Percentiles rank a stretch among this genome's conserved stretches.
These are phyloP conservation scores for Calidris pygmaea DNA, from an alignment of 2,113 vertebrate genomes.

Conservation along the genomic window DNA sequence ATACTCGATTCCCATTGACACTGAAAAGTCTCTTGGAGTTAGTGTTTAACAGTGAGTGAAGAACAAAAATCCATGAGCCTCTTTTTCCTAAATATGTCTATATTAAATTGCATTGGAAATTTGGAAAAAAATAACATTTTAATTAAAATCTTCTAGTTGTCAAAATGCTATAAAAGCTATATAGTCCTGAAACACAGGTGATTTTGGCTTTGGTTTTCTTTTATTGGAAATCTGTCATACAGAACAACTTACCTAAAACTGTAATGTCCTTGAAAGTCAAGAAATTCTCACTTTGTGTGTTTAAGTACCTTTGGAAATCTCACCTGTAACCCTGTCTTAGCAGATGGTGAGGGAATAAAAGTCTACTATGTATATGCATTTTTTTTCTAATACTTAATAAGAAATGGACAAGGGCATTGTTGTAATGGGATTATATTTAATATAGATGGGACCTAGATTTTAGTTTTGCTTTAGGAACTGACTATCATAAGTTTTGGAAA, in stretches of 20 bases:
- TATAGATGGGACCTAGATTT: not conserved
- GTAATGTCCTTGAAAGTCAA: not conserved
- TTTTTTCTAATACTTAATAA: not conserved
- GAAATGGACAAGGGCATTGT: not conserved
- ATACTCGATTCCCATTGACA: not conserved
- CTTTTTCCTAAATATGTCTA: not conserved
- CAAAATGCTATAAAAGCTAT: not conserved
- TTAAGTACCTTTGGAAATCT: not conserved
- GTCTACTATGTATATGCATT: not conserved
- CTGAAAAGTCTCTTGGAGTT: not conserved
- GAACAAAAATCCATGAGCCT: not conserved
- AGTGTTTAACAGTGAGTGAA: not conserved
- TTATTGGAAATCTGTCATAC: not conserved
- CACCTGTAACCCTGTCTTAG: not conserved
- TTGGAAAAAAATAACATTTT: not conserved
- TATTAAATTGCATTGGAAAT: not conserved
- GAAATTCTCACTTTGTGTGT: not conserved
- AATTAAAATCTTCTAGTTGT: not conserved
- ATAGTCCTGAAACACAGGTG: not conserved
- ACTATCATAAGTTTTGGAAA: not conserved
- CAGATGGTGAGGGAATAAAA: not conserved
- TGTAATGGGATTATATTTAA: not conserved
- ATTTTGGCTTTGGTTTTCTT: not conserved
- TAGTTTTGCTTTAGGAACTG: not conserved
- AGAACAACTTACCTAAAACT: not conserved